These are phyloP conservation scores for Pampus argenteus DNA, from an alignment of 2,797 vertebrate genomes.

Conservation along the genomic window DNA sequence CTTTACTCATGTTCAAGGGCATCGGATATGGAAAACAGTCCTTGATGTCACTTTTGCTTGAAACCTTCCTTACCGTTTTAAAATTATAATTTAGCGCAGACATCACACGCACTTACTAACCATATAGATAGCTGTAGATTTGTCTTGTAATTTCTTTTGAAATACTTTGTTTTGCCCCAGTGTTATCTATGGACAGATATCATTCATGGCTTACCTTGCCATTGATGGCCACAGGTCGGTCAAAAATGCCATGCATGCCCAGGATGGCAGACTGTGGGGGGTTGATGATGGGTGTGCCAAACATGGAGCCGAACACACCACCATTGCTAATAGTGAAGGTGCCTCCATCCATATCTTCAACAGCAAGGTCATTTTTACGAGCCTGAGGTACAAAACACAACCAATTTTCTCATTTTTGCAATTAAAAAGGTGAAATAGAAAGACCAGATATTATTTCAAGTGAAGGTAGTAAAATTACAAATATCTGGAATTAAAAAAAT, in stretches of 20 bases:
- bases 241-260: constrained; percentile 95
- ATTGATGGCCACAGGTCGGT: constrained; percentile 90
- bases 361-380: constrained; percentile 93
- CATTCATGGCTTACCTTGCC: constrained; percentile 86
- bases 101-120: not conserved
- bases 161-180: not conserved
- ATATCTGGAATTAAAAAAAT: not conserved
- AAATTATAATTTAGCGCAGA: not conserved
- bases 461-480: not conserved
- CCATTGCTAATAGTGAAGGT: constrained; percentile 98
- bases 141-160: not conserved
- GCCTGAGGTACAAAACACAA: constrained; percentile 76
- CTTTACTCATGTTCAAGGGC: not conserved
- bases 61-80: not conserved
- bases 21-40: constrained; percentile 9
- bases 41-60: too few species aligned
- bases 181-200: accelerated
- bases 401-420: not conserved
- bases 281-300: constrained; percentile 96
- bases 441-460: not conserved
- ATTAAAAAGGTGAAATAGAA: not conserved
- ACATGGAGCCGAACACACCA: constrained; percentile 95
- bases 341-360: constrained; percentile 97
- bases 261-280: constrained; percentile 96
- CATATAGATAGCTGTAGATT: too few species aligned